Evolutionary conservation across 2,888 invertebrate species (phyloP).

Genomic region (Lasioglossum zephyrum): DNA sequence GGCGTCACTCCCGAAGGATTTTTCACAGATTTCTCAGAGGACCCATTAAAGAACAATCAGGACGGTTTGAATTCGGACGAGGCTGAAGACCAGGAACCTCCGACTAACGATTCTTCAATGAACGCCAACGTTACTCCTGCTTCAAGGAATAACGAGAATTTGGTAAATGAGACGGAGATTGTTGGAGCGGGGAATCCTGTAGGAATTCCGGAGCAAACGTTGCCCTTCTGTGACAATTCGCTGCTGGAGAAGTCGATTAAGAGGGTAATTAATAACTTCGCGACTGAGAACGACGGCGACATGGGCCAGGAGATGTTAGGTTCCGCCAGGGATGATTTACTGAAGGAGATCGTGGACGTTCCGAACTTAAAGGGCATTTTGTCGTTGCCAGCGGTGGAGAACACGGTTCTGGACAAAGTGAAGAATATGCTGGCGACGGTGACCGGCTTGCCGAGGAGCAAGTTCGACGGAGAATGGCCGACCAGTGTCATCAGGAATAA

Average conservation of each 20-base stretch:
- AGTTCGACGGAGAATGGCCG: conserved; percentile 44
- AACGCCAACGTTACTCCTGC: background rate
- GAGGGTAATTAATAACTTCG: conserved; percentile 73
- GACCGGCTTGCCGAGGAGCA: conserved; percentile 24
- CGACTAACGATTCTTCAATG: background rate
- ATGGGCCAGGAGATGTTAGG: conserved; percentile 39
- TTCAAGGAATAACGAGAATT: background rate
- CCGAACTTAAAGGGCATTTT: conserved; percentile 73
- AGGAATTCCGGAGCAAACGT: background rate
- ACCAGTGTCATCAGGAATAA: conserved; percentile 53
- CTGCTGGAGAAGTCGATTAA: conserved; percentile 67
- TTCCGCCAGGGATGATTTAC: conserved; percentile 47
- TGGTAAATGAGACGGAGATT: background rate
- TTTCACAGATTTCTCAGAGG: background rate
- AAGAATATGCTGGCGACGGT: conserved; percentile 59
- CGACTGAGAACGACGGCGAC: background rate
- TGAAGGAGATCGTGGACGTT: conserved; percentile 65
- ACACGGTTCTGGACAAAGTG: conserved; percentile 65
- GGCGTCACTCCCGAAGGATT: background rate
- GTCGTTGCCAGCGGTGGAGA: conserved; percentile 69
- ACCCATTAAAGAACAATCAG: conserved; percentile 19
- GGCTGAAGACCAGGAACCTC: background rate
- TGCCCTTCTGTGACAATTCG: conserved; percentile 55
- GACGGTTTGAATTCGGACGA: background rate
- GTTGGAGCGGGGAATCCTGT: background rate